A percentile compares a stretch with the other conserved stretches of the same genome.
These are phyloP conservation scores for Hystrix cristata DNA, from an alignment of 2,113 vertebrate species.

Conservation along the genomic window DNA sequence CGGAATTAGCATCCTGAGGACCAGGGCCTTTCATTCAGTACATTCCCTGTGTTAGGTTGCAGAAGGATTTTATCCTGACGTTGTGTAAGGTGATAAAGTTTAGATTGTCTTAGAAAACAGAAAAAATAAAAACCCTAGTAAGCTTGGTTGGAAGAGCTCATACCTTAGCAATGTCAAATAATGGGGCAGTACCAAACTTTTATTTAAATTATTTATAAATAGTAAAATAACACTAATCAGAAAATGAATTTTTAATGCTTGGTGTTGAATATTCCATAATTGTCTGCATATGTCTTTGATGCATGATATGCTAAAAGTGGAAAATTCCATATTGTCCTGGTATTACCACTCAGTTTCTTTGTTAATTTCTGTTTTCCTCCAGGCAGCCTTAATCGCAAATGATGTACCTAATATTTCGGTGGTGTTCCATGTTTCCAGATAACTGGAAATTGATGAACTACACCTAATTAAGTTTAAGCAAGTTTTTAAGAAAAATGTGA, in stretches of 20 bases:
- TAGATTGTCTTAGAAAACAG: background rate
- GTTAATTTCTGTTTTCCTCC: slow-evolving; percentile 12
- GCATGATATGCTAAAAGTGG: background rate
- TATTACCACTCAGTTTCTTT: background rate
- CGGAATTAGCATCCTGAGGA: background rate
- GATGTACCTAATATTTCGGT: background rate
- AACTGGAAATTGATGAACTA: background rate
- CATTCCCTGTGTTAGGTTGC: background rate
- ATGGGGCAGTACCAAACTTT: background rate
- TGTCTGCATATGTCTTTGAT: slow-evolving; percentile 26
- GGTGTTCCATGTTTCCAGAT: background rate
- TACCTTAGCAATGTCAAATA: slow-evolving; percentile 28
- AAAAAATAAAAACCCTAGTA: background rate
- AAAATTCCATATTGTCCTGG: background rate
- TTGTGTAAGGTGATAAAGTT: background rate
- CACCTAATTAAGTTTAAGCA: background rate
- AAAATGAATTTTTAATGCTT: slow-evolving; percentile 62
- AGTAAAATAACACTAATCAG: slow-evolving; percentile 58
- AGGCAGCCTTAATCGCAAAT: background rate
- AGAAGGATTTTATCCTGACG: background rate
- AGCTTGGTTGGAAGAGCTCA: background rate
- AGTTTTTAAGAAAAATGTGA: slow-evolving; percentile 11
- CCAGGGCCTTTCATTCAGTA: background rate
- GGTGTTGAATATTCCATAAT: slow-evolving; percentile 47
- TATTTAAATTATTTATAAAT: slow-evolving; percentile 65